phyloP scores from a whole-genome alignment of 2,797 vertebrate species.

The Tolypeutes matacus region DNA sequence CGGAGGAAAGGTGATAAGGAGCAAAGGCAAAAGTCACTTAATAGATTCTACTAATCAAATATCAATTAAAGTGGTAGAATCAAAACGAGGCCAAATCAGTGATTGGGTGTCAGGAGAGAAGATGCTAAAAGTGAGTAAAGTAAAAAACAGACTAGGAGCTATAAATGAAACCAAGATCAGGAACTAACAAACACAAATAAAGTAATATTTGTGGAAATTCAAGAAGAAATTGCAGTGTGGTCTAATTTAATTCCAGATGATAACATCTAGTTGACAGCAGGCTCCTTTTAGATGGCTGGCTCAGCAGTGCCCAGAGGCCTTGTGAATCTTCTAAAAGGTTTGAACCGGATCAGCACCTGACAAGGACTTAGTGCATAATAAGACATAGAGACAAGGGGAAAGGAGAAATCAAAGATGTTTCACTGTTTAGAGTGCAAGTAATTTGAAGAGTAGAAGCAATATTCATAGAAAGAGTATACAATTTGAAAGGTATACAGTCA shows the following conservation, averaged over 20 bases:
- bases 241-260: background rate
- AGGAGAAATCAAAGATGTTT: background rate
- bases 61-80: background rate
- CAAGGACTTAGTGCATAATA: background rate
- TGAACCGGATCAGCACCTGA: background rate
- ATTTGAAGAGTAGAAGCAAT: background rate
- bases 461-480: background rate
- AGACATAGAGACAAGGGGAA: background rate
- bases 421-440: background rate
- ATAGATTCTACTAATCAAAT: constrained; percentile 6
- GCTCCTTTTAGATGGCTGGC: background rate
- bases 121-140: constrained; percentile 24
- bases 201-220: background rate
- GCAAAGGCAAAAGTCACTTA: background rate
- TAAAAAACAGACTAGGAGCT: background rate
- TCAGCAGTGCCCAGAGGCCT: background rate
- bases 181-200: background rate
- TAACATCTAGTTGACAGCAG: background rate
- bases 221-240: background rate
- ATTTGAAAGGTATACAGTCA: background rate
- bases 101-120: background rate
- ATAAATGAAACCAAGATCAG: background rate
- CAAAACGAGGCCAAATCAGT: constrained; percentile 20
- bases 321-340: background rate
- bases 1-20: background rate